A percentile compares a stretch with the other conserved stretches of the same genome.
Conservation (phyloP, 2,113 vertebrate species). For the Gymnocephalus cernua region DNA sequence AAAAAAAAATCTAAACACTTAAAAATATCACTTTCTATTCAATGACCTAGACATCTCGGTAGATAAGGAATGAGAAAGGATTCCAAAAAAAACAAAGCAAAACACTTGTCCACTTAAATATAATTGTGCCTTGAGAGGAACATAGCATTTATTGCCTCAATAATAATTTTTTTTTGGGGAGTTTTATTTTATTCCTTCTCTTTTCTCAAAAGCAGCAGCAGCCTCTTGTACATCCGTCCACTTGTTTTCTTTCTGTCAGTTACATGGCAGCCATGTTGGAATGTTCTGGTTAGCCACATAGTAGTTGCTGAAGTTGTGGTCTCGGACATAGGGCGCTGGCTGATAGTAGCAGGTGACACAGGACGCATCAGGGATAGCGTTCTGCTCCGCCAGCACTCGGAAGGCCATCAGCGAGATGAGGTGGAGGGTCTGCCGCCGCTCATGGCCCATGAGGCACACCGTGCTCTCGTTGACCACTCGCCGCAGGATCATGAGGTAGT, state of each 20-base stretch:
- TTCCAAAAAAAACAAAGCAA: conserved; percentile 56
- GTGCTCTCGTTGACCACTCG: conserved; percentile 98
- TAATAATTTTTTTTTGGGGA: conserved; percentile 19
- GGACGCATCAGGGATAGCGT: conserved; percentile 93
- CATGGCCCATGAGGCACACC: conserved; percentile 98
- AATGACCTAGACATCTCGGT: conserved; percentile 65
- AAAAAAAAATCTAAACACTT: conserved; percentile 67
- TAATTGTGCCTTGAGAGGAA: conserved; percentile 73
- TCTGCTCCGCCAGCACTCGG: conserved; percentile 94
- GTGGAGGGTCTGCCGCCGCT: conserved; percentile 95
- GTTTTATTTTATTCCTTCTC: conserved; percentile 28
- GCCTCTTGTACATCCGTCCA: neutral
- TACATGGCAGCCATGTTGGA: conserved; percentile 98
- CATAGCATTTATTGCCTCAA: conserved; percentile 63
- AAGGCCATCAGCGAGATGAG: conserved; percentile 95
- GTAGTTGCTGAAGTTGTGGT: conserved; percentile 98
- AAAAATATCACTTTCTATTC: conserved; percentile 80
- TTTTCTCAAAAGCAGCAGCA: conserved; percentile 55
- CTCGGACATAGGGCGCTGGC: conserved; percentile 95
- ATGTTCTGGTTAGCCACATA: conserved; percentile 94
- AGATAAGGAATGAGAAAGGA: conserved; percentile 75
- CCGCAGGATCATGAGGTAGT: conserved; percentile 97
- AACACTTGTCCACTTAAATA: conserved; percentile 75
- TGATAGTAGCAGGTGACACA: conserved; percentile 98
- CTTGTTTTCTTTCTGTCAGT: conserved; percentile 78